Conservation (phyloP, 2,888 invertebrate species). For the Leptogaster cylindrica region DNA sequence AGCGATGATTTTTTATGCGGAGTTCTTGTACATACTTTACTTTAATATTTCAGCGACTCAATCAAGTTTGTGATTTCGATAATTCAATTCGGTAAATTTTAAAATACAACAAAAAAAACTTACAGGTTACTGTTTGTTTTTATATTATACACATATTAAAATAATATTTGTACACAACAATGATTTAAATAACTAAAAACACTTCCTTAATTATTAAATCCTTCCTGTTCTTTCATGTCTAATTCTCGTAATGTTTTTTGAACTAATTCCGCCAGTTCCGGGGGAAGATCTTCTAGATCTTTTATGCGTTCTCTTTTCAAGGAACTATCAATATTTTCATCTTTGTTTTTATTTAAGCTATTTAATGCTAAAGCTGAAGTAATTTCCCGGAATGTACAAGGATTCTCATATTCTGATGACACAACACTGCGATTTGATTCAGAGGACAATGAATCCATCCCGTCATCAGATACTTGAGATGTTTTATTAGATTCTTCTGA, state of each 20-base stretch:
- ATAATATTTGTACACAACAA: slow-evolving; percentile 3
- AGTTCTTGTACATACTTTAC: no score
- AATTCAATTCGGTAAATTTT: no score
- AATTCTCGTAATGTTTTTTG: slow-evolving; percentile 65
- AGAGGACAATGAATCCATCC: slow-evolving; percentile 53
- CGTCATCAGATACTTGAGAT: slow-evolving; percentile 52
- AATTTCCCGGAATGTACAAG: slow-evolving; percentile 51
- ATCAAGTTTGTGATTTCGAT: no score
- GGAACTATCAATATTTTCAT: slow-evolving; percentile 47
- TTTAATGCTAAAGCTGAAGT: slow-evolving; percentile 47
- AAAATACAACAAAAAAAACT: no score
- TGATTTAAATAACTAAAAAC: neutral
- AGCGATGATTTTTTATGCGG: no score
- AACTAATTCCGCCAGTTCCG: slow-evolving; percentile 68
- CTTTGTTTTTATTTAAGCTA: no score
- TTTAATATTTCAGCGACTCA: no score
- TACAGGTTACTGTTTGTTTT: no score
- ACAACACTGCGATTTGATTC: slow-evolving; percentile 58
- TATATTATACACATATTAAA: neutral
- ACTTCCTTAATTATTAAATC: neutral
- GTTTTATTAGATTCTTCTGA: slow-evolving; percentile 55
- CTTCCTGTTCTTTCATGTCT: slow-evolving; percentile 55
- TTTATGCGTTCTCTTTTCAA: slow-evolving; percentile 61
- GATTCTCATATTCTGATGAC: slow-evolving; percentile 59
- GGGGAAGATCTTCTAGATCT: slow-evolving; percentile 64